phyloP scores from a whole-genome alignment of 2,888 invertebrate species.

The Hedya salicella region DNA sequence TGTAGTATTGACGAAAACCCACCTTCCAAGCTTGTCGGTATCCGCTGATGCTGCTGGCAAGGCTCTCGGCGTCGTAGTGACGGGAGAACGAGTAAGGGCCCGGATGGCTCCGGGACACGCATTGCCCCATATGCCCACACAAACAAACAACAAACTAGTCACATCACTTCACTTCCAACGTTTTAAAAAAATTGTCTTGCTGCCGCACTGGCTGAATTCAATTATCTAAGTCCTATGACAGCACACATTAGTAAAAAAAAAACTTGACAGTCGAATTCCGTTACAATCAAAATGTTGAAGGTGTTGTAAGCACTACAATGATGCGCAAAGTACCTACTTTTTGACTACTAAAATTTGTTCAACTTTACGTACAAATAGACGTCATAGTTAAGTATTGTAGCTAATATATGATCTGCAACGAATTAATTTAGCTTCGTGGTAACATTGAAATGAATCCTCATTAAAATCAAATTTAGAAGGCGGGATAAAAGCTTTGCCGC shows the following conservation, averaged over 20 bases:
- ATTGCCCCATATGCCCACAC: constrained; percentile 88
- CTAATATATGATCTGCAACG: background rate
- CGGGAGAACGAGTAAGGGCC: constrained; percentile 77
- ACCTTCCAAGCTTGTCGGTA: constrained; percentile 63
- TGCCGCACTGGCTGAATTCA: background rate
- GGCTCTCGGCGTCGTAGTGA: constrained; percentile 79
- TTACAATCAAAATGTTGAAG: background rate
- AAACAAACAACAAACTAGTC: constrained; percentile 20
- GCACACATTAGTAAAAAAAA: background rate
- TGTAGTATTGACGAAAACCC: constrained; percentile 47
- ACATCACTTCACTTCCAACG: constrained; percentile 39
- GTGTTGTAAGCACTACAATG: background rate
- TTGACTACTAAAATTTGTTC: no score
- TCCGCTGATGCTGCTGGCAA: constrained; percentile 74
- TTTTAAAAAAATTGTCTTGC: background rate
- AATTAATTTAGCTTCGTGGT: background rate
- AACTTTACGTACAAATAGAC: no score
- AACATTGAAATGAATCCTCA: background rate
- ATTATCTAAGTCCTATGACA: background rate
- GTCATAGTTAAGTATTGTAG: no score
- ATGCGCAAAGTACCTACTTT: no score
- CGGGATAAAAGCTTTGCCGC: constrained; percentile 18
- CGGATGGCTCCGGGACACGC: constrained; percentile 87
- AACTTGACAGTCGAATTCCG: background rate
- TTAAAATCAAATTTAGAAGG: background rate